phyloP scores from a whole-genome alignment of 1,140 invertebrate species.

The Artemia franciscana region DNA sequence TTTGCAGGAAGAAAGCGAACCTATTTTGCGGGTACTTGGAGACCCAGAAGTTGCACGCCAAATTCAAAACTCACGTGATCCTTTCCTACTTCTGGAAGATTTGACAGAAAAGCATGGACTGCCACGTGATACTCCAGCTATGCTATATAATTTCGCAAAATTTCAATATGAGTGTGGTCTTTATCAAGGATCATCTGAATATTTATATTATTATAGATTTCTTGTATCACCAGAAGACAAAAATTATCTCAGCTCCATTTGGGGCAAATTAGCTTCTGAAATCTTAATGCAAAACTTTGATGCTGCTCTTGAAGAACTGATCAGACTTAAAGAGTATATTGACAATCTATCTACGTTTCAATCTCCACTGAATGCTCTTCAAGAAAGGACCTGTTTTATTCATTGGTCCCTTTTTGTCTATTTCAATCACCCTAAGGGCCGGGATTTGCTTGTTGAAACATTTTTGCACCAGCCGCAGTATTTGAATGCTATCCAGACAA shows the following conservation, averaged over 20 bases:
- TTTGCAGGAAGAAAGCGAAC: conserved; percentile 58
- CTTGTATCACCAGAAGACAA: conserved; percentile 80
- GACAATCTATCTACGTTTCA: conserved; percentile 52
- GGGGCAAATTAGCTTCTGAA: conserved; percentile 95
- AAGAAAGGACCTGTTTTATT: conserved; percentile 95
- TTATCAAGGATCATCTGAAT: conserved; percentile 78
- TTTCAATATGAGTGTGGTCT: conserved; percentile 97
- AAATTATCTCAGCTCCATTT: conserved; percentile 86
- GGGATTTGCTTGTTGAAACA: conserved; percentile 92
- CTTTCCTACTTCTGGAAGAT: conserved; percentile 72
- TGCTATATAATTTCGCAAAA: conserved; percentile 80
- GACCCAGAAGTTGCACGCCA: conserved; percentile 71
- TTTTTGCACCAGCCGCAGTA: conserved; percentile 90
- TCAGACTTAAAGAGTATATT: conserved; percentile 82
- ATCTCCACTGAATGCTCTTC: conserved; percentile 65
- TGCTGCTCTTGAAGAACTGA: conserved; percentile 82
- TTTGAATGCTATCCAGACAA: conserved; percentile 95
- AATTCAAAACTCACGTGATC: conserved; percentile 76
- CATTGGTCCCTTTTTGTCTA: conserved; percentile 99
- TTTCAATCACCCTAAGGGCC: conserved; percentile 90
- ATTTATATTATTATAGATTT: conserved; percentile 84
- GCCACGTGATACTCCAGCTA: conserved; percentile 67
- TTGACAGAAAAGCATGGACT: conserved; percentile 44
- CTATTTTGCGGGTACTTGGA: conserved; percentile 58
- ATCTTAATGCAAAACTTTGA: conserved; percentile 97